Conservation (phyloP, 1,140 invertebrate genomes). For the Eumaeus atala region DNA sequence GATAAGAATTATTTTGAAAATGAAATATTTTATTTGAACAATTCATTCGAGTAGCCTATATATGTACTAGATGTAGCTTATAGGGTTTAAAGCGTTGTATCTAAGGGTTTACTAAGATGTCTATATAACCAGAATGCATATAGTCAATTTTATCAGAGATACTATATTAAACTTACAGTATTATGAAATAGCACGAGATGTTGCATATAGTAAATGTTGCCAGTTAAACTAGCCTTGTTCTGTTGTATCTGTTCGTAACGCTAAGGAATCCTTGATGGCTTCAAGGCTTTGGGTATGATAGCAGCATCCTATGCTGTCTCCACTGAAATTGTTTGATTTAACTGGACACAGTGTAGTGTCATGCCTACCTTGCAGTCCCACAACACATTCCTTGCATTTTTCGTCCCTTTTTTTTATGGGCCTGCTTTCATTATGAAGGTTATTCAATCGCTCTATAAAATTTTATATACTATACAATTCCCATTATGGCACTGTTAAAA, state of each 20-base stretch:
- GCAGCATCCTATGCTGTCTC: conserved; percentile 64
- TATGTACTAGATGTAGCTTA: conserved; percentile 57
- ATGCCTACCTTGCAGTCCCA: conserved; percentile 33
- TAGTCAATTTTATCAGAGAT: conserved; percentile 15
- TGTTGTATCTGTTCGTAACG: conserved; percentile 13
- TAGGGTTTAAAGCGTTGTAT: conserved; percentile 56
- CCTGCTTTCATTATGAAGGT: conserved; percentile 44
- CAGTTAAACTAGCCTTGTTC: not conserved
- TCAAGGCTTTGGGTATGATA: conserved; percentile 38
- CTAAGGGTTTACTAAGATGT: conserved; percentile 43
- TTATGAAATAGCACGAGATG: conserved; percentile 11
- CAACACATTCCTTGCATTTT: conserved; percentile 44
- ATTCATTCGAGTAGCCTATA: conserved; percentile 59
- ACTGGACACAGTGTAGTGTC: conserved; percentile 61
- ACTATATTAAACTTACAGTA: conserved; percentile 11
- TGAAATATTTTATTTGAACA: conserved; percentile 61
- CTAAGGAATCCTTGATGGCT: conserved; percentile 40
- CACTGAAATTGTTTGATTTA: conserved; percentile 67
- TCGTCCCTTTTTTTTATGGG: conserved; percentile 47
- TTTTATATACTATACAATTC: conserved; percentile 50
- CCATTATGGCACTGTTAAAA: conserved; percentile 69
- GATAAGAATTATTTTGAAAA: conserved; percentile 14
- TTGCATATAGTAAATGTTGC: conserved; percentile 9
- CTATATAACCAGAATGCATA: conserved; percentile 28
- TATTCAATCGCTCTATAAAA: conserved; percentile 51